Base-by-base conservation (phyloP, 2,113 vertebrate species). In the Smithornis capensis region DNA sequence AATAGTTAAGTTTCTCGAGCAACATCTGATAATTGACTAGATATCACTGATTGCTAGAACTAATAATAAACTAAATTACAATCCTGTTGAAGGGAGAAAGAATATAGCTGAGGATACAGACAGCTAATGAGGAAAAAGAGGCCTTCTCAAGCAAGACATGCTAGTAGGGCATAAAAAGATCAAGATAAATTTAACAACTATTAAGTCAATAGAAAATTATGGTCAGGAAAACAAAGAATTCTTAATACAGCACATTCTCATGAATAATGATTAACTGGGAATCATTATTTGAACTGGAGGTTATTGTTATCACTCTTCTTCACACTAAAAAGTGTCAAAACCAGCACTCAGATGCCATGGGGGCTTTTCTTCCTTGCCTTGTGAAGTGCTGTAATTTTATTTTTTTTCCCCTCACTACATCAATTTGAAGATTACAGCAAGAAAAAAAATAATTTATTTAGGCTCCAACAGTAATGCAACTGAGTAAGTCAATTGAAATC, bases 401-500 rank as follows among this genome's bases (percentile, higher is more conserved):
- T 53, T n/a, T 35, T 40, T 42, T 35, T 21, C 0, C 4, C 16
- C 92, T 93, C 74, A 90, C 95, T 64, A 80, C 89, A 92, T 97
- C 97, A 98, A 82, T 97, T 97, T 18, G 31, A 62, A 60, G 50
- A 45, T 38, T 52, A 95, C 45, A 89, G 56, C 38, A 89, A 59
- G 70, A 67, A 76, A 69, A 89, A 86, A 52, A 53, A 65, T 14
- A 50, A 17, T 38, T 28, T n/a, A 92, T 60, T 90, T 73, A 49
- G 38, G 42, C 57, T 81, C 71, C 87, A 94, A 78, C 7, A 92
- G 69, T 91, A 89, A 96, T 89, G 84, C 87, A 94, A n/a, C n/a
- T n/a, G n/a, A n/a, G n/a, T n/a, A n/a, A 96, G 92, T 91, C 97
- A 92, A 68, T 55, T 98, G 97, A 97, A 97, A 98, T 96, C 87